phyloP scores from a whole-genome alignment of 2,888 invertebrate species.

The Xanthostigma xanthostigma region DNA sequence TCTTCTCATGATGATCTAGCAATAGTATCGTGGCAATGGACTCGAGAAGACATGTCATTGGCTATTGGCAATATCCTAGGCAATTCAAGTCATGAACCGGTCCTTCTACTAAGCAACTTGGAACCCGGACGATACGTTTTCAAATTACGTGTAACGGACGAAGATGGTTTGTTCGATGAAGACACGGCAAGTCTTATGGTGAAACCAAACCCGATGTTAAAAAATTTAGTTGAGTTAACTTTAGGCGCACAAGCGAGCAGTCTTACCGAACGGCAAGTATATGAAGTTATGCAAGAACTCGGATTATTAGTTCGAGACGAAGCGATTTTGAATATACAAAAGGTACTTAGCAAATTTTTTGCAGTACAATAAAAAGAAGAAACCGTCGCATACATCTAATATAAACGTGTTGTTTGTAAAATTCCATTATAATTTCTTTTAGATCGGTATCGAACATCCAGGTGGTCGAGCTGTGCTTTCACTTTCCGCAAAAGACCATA shows the following conservation, averaged over 20 bases:
- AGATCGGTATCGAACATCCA: conserved; percentile 3
- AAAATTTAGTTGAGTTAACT: conserved; percentile 67
- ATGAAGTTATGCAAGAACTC: conserved; percentile 64
- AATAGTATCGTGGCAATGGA: conserved; percentile 75
- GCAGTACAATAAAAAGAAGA: too few relatives aligned
- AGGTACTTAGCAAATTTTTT: conserved; percentile 23
- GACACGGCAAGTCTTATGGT: conserved; percentile 77
- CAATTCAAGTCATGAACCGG: conserved; percentile 57
- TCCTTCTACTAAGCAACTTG: conserved; percentile 67
- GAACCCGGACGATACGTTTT: conserved; percentile 81
- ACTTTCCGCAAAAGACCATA: conserved; percentile 15
- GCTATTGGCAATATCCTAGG: conserved; percentile 74
- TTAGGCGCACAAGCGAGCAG: conserved; percentile 57
- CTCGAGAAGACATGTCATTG: conserved; percentile 55
- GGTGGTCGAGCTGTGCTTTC: conserved; percentile 28
- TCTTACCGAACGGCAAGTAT: conserved; percentile 54
- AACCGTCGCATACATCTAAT: too few relatives aligned
- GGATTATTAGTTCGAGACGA: conserved; percentile 64
- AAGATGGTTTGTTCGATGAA: conserved; percentile 67
- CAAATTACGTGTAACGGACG: conserved; percentile 77
- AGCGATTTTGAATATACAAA: conserved; percentile 43
- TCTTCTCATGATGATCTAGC: conserved; percentile 75
- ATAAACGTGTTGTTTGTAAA: neutral
- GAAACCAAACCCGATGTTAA: conserved; percentile 57
- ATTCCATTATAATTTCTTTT: conserved; percentile 14